A percentile compares a stretch with the other conserved stretches of the same genome.
Conservation (phyloP, 2,888 invertebrate species). For the Podotricha telesiphe region DNA sequence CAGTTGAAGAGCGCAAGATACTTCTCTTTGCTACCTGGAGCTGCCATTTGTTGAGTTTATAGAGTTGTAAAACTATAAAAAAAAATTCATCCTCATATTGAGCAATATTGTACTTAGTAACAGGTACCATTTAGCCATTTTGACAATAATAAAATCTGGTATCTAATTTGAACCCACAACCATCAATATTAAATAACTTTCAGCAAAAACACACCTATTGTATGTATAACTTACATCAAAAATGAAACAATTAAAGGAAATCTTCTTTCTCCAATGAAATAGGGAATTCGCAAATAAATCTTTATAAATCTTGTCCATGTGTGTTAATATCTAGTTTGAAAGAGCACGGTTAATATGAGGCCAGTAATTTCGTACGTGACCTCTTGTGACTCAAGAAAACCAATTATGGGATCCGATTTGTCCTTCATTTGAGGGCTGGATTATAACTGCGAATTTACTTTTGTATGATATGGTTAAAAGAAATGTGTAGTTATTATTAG, state of each 20-base stretch:
- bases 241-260: not conserved
- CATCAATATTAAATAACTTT: too few species aligned
- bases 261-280: not conserved
- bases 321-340: constrained; percentile 27
- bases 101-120: too few species aligned
- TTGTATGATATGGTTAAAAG: not conserved
- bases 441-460: constrained; percentile 6
- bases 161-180: too few species aligned
- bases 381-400: constrained; percentile 42
- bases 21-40: too few species aligned
- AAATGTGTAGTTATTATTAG: not conserved
- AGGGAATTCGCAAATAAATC: not conserved
- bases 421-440: constrained; percentile 5
- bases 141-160: too few species aligned
- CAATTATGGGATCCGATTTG: constrained; percentile 44
- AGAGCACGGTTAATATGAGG: constrained; percentile 32
- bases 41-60: too few species aligned
- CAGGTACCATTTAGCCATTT: too few species aligned
- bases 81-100: too few species aligned
- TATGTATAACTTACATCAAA: constrained; percentile 10
- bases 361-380: constrained; percentile 46
- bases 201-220: not conserved
- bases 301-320: constrained; percentile 10
- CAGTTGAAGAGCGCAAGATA: too few species aligned
- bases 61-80: too few species aligned